Evolutionary conservation across 2,888 invertebrate genomes (phyloP).

Genomic region (Parnassius glacialis): DNA sequence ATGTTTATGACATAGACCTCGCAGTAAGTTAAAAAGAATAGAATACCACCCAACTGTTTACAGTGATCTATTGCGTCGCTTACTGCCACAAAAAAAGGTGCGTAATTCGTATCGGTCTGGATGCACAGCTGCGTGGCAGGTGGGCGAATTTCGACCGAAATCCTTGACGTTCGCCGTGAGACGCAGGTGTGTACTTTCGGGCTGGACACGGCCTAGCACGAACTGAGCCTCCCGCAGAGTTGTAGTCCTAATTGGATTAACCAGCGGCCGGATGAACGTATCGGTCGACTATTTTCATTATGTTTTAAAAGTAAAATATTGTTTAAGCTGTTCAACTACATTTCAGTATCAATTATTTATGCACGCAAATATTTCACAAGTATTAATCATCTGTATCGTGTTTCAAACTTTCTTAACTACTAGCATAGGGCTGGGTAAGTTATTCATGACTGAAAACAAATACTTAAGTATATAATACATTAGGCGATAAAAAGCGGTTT

Average conservation of each 20-base stretch:
- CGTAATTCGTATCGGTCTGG: not conserved
- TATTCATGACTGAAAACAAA: no score
- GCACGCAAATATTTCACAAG: no score
- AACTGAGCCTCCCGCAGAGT: constrained; percentile 21
- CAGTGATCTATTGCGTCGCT: not conserved
- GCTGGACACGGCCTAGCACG: constrained; percentile 36
- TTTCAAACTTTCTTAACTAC: no score
- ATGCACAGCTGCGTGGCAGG: constrained; percentile 33
- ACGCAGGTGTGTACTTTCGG: constrained; percentile 56
- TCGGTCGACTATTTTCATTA: constrained; percentile 14
- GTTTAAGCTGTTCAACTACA: no score
- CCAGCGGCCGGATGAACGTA: constrained; percentile 23
- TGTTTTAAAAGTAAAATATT: not conserved
- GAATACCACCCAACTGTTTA: no score
- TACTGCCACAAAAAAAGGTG: not conserved
- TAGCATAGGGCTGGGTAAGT: no score
- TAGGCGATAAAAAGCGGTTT: no score
- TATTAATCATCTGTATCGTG: no score
- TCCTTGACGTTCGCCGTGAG: constrained; percentile 39
- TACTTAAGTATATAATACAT: no score
- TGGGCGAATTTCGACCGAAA: constrained; percentile 33
- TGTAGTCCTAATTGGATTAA: constrained; percentile 10
- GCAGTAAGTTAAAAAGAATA: no score
- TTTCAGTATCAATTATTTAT: no score
- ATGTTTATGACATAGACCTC: no score